Base-by-base conservation (phyloP, 2,888 invertebrate species). In the Galerucella pusilla region DNA sequence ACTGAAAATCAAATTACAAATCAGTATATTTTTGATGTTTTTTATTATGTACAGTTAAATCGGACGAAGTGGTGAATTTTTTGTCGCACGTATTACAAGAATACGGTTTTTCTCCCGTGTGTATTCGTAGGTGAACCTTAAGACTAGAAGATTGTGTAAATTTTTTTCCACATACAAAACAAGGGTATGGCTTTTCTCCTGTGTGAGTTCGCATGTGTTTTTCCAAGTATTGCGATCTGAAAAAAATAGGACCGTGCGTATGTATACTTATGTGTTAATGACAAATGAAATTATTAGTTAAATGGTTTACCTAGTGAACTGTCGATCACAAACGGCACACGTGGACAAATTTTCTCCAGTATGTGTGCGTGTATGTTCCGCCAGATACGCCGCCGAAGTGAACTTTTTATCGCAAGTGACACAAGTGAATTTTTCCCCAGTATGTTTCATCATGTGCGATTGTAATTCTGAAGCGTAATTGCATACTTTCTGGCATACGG, bases 201-300 rank as follows among this genome's bases (percentile, higher is more conserved):
- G 89, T 89, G 80, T 90, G 90, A 1, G 87, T 89, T 49, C 89
- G 85, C 81, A 85, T 85, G 80, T 90, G 90, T 45, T 86, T 88
- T 77, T 89, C 89, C 66, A 91, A 86, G 68, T 90, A 88, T 11
- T 90, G 90, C n/a, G 89, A 88, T 60, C 90, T 88, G 0, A 90
- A 88, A 82, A 91, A 35, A 35, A 35, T 35, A 35, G 35, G 35
- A 35, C 6, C 35, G 35, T 35, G 5, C 28, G 20, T 20, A 20
- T 28, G 28, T 10, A 71, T 25, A 46, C 25, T 52, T 28, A 6
- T 9, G 9, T 9, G n/a, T 54, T 16, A 54, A 54, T 16, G n/a
- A 6, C 16, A 6, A 16, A 35, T 25, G 4, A 63, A 63, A n/a
- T 25, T 25, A 35, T 20, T 16, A 57, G 57, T 45, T 12, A 45